phyloP scores from a whole-genome alignment of 2,888 invertebrate species.

The Rhingia campestris region DNA sequence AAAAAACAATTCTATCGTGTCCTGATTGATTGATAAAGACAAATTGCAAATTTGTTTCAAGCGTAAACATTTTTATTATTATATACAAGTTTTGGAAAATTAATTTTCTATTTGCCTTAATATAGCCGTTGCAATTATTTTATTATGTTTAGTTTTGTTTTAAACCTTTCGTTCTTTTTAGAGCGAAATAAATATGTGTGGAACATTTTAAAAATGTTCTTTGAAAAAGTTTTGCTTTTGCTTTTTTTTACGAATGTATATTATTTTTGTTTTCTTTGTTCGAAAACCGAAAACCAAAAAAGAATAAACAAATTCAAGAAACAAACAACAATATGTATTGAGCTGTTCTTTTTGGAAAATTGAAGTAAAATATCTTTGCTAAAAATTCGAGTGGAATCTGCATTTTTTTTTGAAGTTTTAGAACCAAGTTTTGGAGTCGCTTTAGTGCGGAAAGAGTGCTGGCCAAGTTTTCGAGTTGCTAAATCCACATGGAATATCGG shows the following conservation, averaged over 20 bases:
- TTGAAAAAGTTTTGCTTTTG: constrained; percentile 49
- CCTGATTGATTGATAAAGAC: constrained; percentile 36
- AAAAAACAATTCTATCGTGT: constrained; percentile 15
- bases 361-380: background rate
- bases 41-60: constrained; percentile 46
- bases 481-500: too few relatives aligned
- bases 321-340: too few relatives aligned
- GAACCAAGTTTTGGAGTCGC: too few relatives aligned
- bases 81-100: constrained; percentile 41
- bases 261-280: constrained; percentile 44
- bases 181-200: constrained; percentile 6
- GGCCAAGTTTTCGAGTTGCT: too few relatives aligned
- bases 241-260: constrained; percentile 46
- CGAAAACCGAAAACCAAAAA: constrained; percentile 4
- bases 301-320: background rate
- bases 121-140: constrained; percentile 62
- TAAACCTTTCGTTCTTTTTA: constrained; percentile 38
- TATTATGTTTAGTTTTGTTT: constrained; percentile 4
- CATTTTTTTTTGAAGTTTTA: too few relatives aligned
- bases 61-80: constrained; percentile 42
- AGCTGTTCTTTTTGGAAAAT: background rate
- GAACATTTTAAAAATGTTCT: constrained; percentile 69
- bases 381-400: background rate
- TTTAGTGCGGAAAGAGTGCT: too few relatives aligned
- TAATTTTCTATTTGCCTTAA: constrained; percentile 64